These are phyloP conservation scores for Centruroides vittatus DNA, from an alignment of 1,140 invertebrate genomes.

Conservation along the genomic window DNA sequence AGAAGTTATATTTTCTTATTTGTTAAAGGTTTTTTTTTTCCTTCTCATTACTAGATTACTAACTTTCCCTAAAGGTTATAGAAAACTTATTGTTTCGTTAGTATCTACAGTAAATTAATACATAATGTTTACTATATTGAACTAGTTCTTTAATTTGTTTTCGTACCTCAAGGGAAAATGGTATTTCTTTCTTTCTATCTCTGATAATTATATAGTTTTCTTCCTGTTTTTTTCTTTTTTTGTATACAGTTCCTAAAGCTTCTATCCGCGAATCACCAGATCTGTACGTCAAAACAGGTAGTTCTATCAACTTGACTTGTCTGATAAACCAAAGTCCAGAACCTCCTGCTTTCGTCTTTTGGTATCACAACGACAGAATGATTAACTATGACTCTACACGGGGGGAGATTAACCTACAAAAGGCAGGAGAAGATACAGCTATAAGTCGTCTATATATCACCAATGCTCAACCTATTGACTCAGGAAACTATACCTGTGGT, in stretches of 20 bases:
- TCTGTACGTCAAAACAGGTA: slow-evolving; percentile 75
- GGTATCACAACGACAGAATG: slow-evolving; percentile 44
- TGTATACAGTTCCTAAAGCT: slow-evolving; percentile 59
- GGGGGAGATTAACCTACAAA: slow-evolving; percentile 12
- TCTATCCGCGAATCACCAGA: slow-evolving; percentile 78
- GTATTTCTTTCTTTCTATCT: too few relatives aligned
- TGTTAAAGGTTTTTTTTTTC: too few relatives aligned
- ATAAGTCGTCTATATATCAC: slow-evolving; percentile 38
- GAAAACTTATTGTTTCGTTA: too few relatives aligned
- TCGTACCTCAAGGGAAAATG: too few relatives aligned
- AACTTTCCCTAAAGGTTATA: too few relatives aligned
- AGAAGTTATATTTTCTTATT: too few relatives aligned
- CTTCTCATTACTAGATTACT: too few relatives aligned
- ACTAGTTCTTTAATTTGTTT: too few relatives aligned
- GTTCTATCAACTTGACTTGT: slow-evolving; percentile 86
- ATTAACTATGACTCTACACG: slow-evolving; percentile 21
- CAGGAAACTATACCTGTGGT: slow-evolving; percentile 75
- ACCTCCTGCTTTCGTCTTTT: slow-evolving; percentile 82
- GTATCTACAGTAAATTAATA: too few relatives aligned
- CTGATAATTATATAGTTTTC: too few relatives aligned
- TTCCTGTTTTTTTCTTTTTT: too few relatives aligned
- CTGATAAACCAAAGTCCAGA: slow-evolving; percentile 80
- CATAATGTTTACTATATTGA: too few relatives aligned
- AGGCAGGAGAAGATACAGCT: slow-evolving; percentile 25
- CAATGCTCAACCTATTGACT: slow-evolving; percentile 51